Base-by-base conservation (phyloP, 2,113 vertebrate species). In the Megalops atlanticus region DNA sequence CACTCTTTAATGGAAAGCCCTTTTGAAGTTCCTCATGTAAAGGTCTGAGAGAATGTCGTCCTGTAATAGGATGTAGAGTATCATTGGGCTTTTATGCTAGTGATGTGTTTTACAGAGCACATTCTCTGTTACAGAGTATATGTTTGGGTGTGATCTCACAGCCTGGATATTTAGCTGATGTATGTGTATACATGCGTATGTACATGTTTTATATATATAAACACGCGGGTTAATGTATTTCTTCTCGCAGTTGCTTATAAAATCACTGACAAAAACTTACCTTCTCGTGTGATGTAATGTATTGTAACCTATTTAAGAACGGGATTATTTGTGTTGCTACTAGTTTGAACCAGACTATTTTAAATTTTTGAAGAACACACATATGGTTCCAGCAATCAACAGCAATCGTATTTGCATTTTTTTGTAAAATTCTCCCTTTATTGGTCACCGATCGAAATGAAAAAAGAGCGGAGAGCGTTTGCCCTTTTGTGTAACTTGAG, bases 401-500 rank as follows among this genome's bases (percentile, higher is more conserved):
- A n/a, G n/a, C 58, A 10, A 64, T 27, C 11, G 58, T 11, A 5
- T 24, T 64, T 31, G n/a, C 24, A n/a, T 31, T 3, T 52, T 64
- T 64, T 31, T 5, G 11, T 64, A n/a, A 3, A n/a, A 18, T 58
- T 52, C 15, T 52, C 14, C 45, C 33, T 36, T 38, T 16, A 64
- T 21, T 5, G 21, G 58, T 64, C 24, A 16, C 7, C 10, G 12
- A n/a, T 31, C 58, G 24, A 64, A 64, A 64, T 64, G 10, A 27
- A 43, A 24, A 35, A 14, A 4, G 40, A 39, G 31, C 36, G 49
- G 15, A 71, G 68, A 74, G 35, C 39, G 27, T n/a, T 27, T 64
- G 85, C 80, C 73, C 39, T 79, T 70, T 84, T 84, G 31, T 0
- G 5, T 82, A 84, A 80, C 24, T 5, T 76, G 41, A 84, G 39